Base-by-base conservation (phyloP, 2,888 invertebrate genomes). In the Caenorhabditis virilis region DNA sequence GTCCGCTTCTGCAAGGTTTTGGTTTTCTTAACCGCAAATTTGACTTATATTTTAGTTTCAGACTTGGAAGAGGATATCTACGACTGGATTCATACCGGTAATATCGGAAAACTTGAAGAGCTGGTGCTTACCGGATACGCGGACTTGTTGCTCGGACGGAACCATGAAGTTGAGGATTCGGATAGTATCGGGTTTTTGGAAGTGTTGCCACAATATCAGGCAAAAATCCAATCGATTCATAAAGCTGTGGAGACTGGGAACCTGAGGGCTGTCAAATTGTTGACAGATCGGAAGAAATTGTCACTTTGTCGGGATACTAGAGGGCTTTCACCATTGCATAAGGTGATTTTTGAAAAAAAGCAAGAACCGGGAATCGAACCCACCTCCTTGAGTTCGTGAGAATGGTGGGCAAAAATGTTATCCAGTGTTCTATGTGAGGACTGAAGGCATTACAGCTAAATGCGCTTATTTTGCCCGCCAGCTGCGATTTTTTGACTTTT, bases 81-180 rank as follows among this genome's bases (percentile, higher is more conserved):
- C 25, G 78, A 84, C 59, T 85, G 85, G 85, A 80, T 85, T 47
- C 84, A 84, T 54, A 80, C 84, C n/a, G 89, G 91, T 9, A 92
- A 92, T 82, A 90, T 94, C 89, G 93, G 92, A 83, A 90, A 91
- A 86, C 86, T 95, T 79, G 94, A 94, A 25, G 89, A 91, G 50
- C 86, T 94, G 77, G 92, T 95, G 15, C 86, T 95, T 22, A 91
- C 91, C 77, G 94, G 94, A 3, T 90, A 93, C 82, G 94, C 94
- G 87, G 90, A 69, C 88, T 89, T 85, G 86, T 92, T 78, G 85
- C 90, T 78, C 88, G 91, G 57, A 5, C 88, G 90, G 87, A 87
- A 78, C 53, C 63, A 70, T 50, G 69, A 69, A 43, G 70, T 66
- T 2, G 80, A 83, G 39, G 82, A 83, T 43, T 69, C 74, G 1